Percentiles rank a stretch among this genome's conserved stretches.
These are phyloP conservation scores for Magallana ariakensis DNA, from an alignment of 1,140 invertebrate species.

Conservation along the genomic window DNA sequence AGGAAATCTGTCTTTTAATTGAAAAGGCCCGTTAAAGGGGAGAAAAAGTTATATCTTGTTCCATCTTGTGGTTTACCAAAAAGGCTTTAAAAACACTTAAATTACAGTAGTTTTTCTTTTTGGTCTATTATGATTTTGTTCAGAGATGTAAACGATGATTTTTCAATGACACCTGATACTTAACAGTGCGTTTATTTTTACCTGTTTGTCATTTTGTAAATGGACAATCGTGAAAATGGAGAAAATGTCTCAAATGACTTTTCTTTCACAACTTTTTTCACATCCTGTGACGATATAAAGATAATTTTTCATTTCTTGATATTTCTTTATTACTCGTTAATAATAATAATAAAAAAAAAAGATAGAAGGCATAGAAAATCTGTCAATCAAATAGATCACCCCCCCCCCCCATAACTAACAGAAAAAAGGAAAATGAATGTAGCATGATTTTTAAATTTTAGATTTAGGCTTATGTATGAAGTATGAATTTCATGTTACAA, in stretches of 20 bases:
- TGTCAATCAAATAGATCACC: neutral
- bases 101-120: constrained; percentile 27
- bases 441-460: neutral
- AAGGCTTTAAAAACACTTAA: constrained; percentile 27
- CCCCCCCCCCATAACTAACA: too few relatives aligned
- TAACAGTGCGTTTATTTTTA: constrained; percentile 5
- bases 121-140: neutral
- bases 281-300: neutral
- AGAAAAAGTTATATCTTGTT: constrained; percentile 17
- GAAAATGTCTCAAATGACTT: constrained; percentile 22
- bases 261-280: constrained; percentile 21
- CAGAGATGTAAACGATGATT: constrained; percentile 30
- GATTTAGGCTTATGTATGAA: neutral
- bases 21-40: neutral
- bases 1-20: neutral
- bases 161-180: constrained; percentile 16
- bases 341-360: too few relatives aligned
- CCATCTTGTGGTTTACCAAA: constrained; percentile 26
- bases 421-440: neutral
- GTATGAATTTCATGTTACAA: constrained; percentile 1
- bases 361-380: neutral
- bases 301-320: constrained; percentile 21
- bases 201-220: neutral
- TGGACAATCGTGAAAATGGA: neutral
- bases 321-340: neutral